Base-by-base conservation (phyloP, 2,113 vertebrate genomes). In the Labrus mixtus region DNA sequence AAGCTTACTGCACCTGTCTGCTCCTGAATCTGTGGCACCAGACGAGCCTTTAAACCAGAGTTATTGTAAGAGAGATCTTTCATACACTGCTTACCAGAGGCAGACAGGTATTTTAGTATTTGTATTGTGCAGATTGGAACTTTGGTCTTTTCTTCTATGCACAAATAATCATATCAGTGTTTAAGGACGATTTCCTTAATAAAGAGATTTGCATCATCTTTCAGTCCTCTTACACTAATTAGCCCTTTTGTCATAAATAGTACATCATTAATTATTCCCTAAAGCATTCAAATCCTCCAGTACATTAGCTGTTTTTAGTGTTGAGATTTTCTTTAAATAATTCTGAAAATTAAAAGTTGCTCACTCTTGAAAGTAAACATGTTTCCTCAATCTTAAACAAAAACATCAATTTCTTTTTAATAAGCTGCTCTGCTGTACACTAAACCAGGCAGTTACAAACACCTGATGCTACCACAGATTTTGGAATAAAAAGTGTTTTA, bases 1-100 rank as follows among this genome's bases (percentile, higher is more conserved):
- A 39, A 73, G 72, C 48, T 48, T 33, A 63, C 8, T 22, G 74
- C 82, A 86, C 57, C 76, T 87, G 81, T 82, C 76, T 79, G 22
- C 51, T 64, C 9, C 33, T 74, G 36, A 56, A 59, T 69, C 16
- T 50, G n/a, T 61, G 22, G 53, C 55, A 68, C 54, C 33, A 67
- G 59, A 76, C 68, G 59, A 16, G 0, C 37, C 72, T 71, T 67
- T 57, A 48, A 12, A 36, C 17, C 1, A 4, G 19, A 6, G 17
- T 36, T 68, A 64, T 57, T 65, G 39, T 39, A 53, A 33, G 16
- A 19, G 63, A 63, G 19, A 11, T 61, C 17, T 41, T 20, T 45
- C 45, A 33, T 58, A 41, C 10, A 33, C 50, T 48, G 22, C 25
- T 41, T 23, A 63, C 61, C 48, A 16, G 16, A 39, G 23, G 12